Evolutionary conservation across 2,797 vertebrate species (phyloP).

Genomic region (Brotula barbata): DNA sequence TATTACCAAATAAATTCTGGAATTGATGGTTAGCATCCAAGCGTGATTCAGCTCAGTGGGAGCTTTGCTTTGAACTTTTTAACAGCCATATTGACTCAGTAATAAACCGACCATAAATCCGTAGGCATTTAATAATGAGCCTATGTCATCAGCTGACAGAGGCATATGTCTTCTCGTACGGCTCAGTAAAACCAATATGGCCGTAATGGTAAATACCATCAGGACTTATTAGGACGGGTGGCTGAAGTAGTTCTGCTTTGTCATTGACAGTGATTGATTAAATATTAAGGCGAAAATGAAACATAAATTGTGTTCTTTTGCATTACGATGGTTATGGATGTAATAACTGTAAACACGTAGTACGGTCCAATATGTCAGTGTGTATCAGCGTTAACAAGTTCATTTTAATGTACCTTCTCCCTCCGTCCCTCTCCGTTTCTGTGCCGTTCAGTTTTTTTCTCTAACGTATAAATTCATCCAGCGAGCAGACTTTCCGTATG

Average conservation of each 20-base stretch:
- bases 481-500: constrained; percentile 24
- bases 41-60: constrained; percentile 58
- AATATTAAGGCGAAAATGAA: constrained; percentile 25
- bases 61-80: constrained; percentile 62
- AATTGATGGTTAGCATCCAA: constrained; percentile 56
- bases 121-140: constrained; percentile 72
- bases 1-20: constrained; percentile 66
- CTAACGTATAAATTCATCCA: too few species aligned
- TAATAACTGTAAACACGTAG: constrained; percentile 16
- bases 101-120: constrained; percentile 68
- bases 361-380: not conserved
- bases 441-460: too few species aligned
- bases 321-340: too few species aligned
- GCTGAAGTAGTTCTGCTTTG: constrained; percentile 38
- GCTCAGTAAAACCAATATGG: constrained; percentile 42
- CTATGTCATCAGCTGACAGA: constrained; percentile 55
- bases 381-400: constrained; percentile 7
- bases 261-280: constrained; percentile 35
- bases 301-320: too few species aligned
- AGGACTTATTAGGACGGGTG: constrained; percentile 41
- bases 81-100: constrained; percentile 67
- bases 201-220: constrained; percentile 64
- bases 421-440: too few species aligned
- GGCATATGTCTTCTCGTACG: constrained; percentile 62
- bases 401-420: not conserved